A percentile compares a stretch with the other conserved stretches of the same genome.
Conservation (phyloP, 2,797 vertebrate genomes). For the Periparus ater region DNA sequence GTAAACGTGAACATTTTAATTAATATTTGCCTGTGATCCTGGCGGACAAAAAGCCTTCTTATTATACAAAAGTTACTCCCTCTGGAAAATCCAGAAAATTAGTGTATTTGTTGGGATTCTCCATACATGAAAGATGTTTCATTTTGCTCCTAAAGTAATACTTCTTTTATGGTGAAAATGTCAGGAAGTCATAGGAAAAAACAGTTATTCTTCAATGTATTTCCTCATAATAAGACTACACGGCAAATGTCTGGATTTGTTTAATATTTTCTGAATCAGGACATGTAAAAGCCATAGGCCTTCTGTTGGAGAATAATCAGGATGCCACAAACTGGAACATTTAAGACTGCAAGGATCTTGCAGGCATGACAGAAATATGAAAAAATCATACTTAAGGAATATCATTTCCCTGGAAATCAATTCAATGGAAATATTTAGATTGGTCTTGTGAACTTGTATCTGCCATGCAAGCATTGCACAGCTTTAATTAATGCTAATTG, state of each 20-base stretch:
- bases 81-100: not conserved
- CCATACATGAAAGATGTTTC: not conserved
- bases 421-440: not conserved
- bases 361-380: not conserved
- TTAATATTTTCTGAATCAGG: not conserved
- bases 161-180: not conserved
- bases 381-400: not conserved
- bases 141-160: not conserved
- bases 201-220: not conserved
- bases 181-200: not conserved
- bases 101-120: not conserved
- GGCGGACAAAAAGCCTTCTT: not conserved
- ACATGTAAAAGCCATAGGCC: rapidly evolving
- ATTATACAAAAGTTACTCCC: not conserved
- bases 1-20: not conserved
- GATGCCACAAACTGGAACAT: not conserved
- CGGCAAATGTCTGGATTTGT: not conserved
- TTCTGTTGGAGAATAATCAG: not conserved
- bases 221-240: not conserved
- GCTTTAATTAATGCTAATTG: not conserved
- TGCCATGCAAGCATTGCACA: not conserved
- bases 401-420: not conserved
- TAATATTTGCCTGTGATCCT: not conserved
- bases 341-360: not conserved
- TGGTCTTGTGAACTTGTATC: not conserved